Evolutionary conservation across 2,113 vertebrate species (phyloP).

Genomic region (Neolamprologus sp.): DNA sequence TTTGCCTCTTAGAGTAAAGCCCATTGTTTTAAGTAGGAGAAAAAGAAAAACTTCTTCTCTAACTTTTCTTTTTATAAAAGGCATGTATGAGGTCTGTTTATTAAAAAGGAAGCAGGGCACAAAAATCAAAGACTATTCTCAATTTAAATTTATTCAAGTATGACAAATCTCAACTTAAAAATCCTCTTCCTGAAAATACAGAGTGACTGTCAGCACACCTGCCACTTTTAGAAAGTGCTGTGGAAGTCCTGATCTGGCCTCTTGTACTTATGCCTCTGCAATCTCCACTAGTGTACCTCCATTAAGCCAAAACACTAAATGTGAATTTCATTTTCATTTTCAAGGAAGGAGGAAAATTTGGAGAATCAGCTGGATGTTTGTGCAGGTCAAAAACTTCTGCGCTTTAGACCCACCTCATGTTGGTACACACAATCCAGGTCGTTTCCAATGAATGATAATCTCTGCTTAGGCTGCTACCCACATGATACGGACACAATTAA

Average conservation of each 20-base stretch:
- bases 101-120: background rate
- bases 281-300: fast-evolving
- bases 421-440: background rate
- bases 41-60: fast-evolving
- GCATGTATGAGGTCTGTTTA: background rate
- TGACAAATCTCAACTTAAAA: background rate
- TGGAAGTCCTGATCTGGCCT: fast-evolving
- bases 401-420: background rate
- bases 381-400: background rate
- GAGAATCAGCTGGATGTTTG: background rate
- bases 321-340: background rate
- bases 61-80: background rate
- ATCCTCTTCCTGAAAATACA: background rate
- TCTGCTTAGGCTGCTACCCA: background rate
- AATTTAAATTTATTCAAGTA: background rate
- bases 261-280: background rate
- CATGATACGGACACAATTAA: background rate
- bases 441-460: background rate
- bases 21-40: background rate
- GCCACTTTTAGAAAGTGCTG: background rate
- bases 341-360: background rate
- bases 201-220: background rate
- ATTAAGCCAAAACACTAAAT: background rate
- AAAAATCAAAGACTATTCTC: background rate
- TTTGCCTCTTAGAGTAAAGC: background rate